Percentiles rank a stretch among this genome's conserved stretches.
Evolutionary conservation across 2,888 invertebrate species (phyloP).

Genomic region (Platynereis dumerilii): DNA sequence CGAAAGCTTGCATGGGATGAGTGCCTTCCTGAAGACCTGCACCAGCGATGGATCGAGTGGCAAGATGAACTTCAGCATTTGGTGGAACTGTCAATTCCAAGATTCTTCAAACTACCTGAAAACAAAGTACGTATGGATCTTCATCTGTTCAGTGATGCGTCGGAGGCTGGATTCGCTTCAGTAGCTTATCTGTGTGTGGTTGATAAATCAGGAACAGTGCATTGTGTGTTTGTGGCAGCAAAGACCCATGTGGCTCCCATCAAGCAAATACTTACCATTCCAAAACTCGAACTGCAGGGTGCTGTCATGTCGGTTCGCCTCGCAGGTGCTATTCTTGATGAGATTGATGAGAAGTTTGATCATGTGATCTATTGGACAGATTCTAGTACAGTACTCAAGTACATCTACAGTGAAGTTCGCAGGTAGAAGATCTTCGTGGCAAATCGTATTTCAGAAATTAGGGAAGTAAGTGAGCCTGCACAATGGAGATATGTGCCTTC

Average conservation of each 20-base stretch:
- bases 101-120: conserved; percentile 18
- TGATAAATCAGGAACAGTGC: conserved; percentile 11
- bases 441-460: conserved; percentile 42
- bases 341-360: conserved; percentile 17
- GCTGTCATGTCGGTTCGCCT: conserved; percentile 20
- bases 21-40: conserved; percentile 33
- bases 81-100: conserved; percentile 4
- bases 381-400: conserved; percentile 27
- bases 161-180: conserved; percentile 23
- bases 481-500: conserved; percentile 44
- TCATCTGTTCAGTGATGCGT: conserved; percentile 30
- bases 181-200: conserved; percentile 20
- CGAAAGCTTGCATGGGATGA: conserved; percentile 37
- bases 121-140: not conserved
- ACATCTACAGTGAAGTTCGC: conserved; percentile 30
- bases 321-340: conserved; percentile 16
- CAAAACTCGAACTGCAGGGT: conserved; percentile 28
- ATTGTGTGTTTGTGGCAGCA: conserved; percentile 16
- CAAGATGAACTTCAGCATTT: not conserved
- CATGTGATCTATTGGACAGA: conserved; percentile 31
- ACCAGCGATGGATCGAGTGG: conserved; percentile 36
- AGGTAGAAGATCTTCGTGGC: conserved; percentile 44
- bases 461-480: conserved; percentile 25
- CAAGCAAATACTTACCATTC: conserved; percentile 21
- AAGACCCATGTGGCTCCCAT: conserved; percentile 30